A percentile compares a stretch with the other conserved stretches of the same genome.
phyloP scores from a whole-genome alignment of 92 coral and sea anemone species.

The Siderastrea radians region DNA sequence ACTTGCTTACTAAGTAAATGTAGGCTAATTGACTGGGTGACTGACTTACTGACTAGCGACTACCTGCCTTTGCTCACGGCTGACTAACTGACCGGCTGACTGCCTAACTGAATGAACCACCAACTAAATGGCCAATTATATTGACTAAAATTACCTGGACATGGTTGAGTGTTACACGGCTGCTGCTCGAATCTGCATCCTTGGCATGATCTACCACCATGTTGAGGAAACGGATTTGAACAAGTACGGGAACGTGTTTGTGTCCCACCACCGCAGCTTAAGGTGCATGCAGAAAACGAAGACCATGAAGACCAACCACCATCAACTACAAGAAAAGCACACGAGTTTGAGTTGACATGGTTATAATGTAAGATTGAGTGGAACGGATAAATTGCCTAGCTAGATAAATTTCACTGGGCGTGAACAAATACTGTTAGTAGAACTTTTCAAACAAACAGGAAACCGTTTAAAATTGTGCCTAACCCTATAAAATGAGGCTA shows the following conservation, averaged over 20 bases:
- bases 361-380: neutral
- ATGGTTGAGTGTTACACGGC: slow-evolving; percentile 9
- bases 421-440: no score
- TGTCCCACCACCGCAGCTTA: slow-evolving; percentile 13
- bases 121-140: no score
- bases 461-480: no score
- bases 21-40: no score
- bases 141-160: slow-evolving; percentile 17
- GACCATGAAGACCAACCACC: slow-evolving; percentile 21
- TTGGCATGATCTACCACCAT: slow-evolving; percentile 13
- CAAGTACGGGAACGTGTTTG: neutral
- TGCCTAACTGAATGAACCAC: no score
- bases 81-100: no score
- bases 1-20: no score
- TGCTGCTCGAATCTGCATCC: neutral
- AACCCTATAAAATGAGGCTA: no score
- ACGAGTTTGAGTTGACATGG: neutral
- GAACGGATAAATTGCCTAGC: neutral
- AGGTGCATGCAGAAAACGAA: neutral
- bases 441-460: no score
- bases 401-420: no score
- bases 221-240: neutral
- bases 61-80: no score
- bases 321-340: neutral
- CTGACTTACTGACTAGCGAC: no score